Evolutionary conservation across 2,888 invertebrate species (phyloP).

Genomic region (Pseudococcus viburni): DNA sequence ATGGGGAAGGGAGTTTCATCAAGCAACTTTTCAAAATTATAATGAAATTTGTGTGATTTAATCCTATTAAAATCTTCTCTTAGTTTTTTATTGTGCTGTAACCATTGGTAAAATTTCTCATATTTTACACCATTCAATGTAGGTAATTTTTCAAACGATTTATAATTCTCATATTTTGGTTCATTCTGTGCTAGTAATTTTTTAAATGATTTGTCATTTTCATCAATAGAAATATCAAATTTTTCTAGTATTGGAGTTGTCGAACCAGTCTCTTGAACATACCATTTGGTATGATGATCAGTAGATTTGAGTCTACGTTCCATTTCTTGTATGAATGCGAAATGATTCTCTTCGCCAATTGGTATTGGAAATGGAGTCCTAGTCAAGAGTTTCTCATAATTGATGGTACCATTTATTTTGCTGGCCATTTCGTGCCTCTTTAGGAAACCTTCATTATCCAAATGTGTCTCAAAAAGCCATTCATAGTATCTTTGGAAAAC

Average conservation of each 20-base stretch:
- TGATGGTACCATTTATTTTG: slow-evolving; percentile 6
- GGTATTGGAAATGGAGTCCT: slow-evolving; percentile 27
- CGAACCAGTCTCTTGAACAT: neutral
- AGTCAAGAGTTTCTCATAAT: neutral
- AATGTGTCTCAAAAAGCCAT: slow-evolving; percentile 7
- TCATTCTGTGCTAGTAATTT: neutral
- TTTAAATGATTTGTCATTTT: neutral
- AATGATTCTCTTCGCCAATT: neutral
- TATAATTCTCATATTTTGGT: neutral
- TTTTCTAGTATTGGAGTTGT: neutral
- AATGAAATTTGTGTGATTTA: neutral
- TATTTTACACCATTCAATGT: neutral
- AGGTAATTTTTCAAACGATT: too few relatives aligned
- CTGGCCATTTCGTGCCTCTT: neutral
- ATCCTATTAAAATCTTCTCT: neutral
- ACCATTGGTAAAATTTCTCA: neutral
- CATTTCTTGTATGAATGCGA: slow-evolving; percentile 21
- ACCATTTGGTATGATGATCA: slow-evolving; percentile 16
- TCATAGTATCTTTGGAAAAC: slow-evolving; percentile 18
- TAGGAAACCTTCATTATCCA: slow-evolving; percentile 5
- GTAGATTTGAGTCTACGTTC: slow-evolving; percentile 25
- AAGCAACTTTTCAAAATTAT: neutral
- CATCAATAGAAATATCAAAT: neutral
- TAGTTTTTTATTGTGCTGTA: neutral
- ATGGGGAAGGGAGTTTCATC: slow-evolving; percentile 1